Evolutionary conservation across 2,888 invertebrate species (phyloP).

Genomic region (Acanthosepion esculentum): DNA sequence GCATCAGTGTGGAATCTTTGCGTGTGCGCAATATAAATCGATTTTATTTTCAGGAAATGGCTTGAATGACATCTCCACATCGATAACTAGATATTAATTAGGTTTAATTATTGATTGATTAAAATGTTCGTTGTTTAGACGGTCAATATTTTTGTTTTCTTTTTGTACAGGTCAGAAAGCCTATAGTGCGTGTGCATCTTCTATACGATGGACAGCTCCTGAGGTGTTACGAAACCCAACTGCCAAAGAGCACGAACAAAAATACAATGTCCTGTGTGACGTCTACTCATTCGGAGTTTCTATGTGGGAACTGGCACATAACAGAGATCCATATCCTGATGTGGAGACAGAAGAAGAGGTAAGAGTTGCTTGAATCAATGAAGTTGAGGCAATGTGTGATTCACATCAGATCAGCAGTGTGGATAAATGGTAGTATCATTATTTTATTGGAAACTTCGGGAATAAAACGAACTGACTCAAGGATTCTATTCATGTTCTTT

Average conservation of each 20-base stretch:
- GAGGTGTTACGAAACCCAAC: conserved; percentile 66
- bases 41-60: too few species aligned
- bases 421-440: too few species aligned
- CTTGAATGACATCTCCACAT: too few species aligned
- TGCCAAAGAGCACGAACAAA: conserved; percentile 53
- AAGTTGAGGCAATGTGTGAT: too few species aligned
- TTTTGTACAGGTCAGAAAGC: conserved; percentile 63
- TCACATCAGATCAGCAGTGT: too few species aligned
- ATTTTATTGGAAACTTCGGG: too few species aligned
- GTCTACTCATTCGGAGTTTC: conserved; percentile 72
- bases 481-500: too few species aligned
- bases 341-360: conserved; percentile 68
- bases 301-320: conserved; percentile 69
- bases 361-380: neutral
- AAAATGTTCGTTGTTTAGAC: neutral
- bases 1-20: too few species aligned
- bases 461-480: too few species aligned
- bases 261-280: conserved; percentile 62
- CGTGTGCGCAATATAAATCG: too few species aligned
- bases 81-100: too few species aligned
- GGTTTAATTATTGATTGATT: neutral
- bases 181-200: conserved; percentile 68
- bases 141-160: neutral
- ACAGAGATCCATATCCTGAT: conserved; percentile 70
- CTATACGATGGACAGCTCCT: conserved; percentile 72